Base-by-base conservation (phyloP, 64 coral and sea anemone species). In the Porites lutea region DNA sequence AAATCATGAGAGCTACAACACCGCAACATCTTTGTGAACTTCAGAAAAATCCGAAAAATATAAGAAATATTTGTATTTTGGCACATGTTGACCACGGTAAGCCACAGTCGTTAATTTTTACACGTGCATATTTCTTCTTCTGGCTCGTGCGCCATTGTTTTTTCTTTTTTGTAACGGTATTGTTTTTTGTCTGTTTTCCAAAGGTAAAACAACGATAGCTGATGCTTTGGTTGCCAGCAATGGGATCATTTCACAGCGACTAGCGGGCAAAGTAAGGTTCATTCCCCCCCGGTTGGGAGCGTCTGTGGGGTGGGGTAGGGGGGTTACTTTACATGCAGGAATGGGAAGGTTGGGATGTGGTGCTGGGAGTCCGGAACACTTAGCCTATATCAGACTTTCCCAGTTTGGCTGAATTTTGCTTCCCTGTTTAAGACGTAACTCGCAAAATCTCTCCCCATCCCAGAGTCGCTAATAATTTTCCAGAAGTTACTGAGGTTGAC, bases 11-110 rank as follows among this genome's bases (percentile, higher is more conserved):
- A 52, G 92, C 60, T 12, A 73, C 91, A n/a, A 81, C 94, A 47
- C 49, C 78, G 13, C 75, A 99, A 20, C 55, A 86, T 50, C 79
- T 99, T 62, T 89, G 83, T 57, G 53, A 93, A 61, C 94, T 99
- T 46, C 97, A 99, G 59, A 93, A 90, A 77, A 95, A 96, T 88
- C 94, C 97, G 76, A 93, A 99, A 55, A 96, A 90, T 75, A 99
- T 99, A 13, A 99, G 97, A 71, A 99, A 99, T 89, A 99, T 99
- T 50, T 99, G 97, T 92, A 99, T 99, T 74, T 89, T 99, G 75
- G 97, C 97, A 16, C 97, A 99, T 64, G 97, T 99, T 19, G 97
- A 99, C 54, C 97, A 99, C 23, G 97, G 97, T 99, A 85, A 91
- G 94, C 52, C 1, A 37, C 27, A 37, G 27, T 37, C 27, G 27